Conservation (phyloP, 2,797 vertebrate species). For the Scolopax rusticola region DNA sequence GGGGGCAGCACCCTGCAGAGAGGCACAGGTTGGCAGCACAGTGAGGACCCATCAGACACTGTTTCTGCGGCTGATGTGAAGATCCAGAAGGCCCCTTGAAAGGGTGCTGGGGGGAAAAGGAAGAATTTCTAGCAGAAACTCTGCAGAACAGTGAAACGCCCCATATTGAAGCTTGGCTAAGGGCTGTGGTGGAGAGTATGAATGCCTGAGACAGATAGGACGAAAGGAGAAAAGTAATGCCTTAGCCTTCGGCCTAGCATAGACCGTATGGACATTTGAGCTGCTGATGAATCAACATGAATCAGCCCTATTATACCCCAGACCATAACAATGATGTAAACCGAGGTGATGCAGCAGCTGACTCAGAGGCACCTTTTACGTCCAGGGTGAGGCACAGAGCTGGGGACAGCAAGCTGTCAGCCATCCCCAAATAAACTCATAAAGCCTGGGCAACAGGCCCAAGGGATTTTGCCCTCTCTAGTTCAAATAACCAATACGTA, state of each 20-base stretch:
- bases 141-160: neutral
- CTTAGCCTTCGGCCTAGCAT: neutral
- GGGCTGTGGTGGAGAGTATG: neutral
- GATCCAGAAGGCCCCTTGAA: neutral
- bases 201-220: neutral
- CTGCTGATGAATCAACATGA: neutral
- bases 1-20: neutral
- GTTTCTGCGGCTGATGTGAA: neutral
- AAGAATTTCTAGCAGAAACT: neutral
- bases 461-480: neutral
- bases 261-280: neutral
- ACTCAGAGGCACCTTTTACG: slow-evolving; percentile 19
- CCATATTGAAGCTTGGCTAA: neutral
- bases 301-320: slow-evolving; percentile 5
- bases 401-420: neutral
- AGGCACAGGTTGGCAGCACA: neutral
- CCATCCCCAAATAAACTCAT: neutral
- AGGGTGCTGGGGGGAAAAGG: neutral
- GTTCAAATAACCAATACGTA: neutral
- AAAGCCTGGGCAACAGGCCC: neutral
- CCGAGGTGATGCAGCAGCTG: slow-evolving; percentile 12
- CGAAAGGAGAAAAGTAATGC: neutral
- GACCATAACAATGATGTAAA: slow-evolving; percentile 1
- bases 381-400: neutral
- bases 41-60: fast-evolving